Conservation (phyloP, 2,113 vertebrate species). For the Mobula hypostoma region DNA sequence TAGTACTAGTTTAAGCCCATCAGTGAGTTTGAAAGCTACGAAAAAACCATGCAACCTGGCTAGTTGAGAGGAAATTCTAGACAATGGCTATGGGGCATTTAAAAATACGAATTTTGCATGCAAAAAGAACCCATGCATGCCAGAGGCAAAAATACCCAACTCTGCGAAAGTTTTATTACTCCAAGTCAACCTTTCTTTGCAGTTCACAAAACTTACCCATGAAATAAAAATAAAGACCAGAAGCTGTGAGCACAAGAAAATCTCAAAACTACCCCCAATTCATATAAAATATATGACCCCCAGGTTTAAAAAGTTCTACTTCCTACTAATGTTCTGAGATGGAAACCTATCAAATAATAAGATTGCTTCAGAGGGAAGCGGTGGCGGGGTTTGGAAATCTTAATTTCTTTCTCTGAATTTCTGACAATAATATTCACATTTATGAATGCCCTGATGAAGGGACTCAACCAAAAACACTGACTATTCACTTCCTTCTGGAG, state of each 20-base stretch:
- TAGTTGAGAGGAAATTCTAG: not conserved
- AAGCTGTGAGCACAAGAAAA: not conserved
- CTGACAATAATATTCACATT: no score
- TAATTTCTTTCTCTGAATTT: not conserved
- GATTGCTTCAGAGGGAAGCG: no score
- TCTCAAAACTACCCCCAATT: no score
- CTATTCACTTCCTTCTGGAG: no score
- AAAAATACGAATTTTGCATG: not conserved
- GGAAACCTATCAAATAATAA: no score
- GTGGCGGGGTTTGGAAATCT: not conserved
- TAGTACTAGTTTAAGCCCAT: not conserved
- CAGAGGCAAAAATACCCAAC: not conserved
- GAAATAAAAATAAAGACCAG: not conserved
- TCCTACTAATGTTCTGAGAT: no score
- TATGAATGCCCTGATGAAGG: no score
- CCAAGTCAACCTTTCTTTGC: not conserved
- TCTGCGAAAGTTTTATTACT: not conserved
- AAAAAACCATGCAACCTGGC: not conserved
- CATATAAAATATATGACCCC: no score
- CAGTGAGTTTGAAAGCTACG: not conserved
- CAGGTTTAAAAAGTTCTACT: no score
- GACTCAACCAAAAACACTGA: no score
- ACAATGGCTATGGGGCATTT: not conserved
- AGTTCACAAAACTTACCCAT: not conserved
- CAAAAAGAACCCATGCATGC: not conserved